A percentile compares a stretch with the other conserved stretches of the same genome.
Conservation (phyloP, 2,113 vertebrate species). For the Ptyas mucosa region DNA sequence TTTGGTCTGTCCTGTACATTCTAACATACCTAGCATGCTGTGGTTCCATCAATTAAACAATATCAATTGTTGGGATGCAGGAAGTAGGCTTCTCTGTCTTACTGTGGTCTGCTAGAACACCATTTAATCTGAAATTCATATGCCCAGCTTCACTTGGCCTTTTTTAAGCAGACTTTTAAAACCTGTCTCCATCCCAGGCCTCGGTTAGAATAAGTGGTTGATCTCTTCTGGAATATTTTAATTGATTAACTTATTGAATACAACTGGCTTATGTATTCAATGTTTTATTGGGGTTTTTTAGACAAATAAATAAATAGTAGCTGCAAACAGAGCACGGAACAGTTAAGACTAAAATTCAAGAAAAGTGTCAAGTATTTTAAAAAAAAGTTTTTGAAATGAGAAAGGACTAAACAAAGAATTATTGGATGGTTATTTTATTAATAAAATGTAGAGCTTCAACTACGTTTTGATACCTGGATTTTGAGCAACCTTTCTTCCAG, state of each 20-base stretch:
- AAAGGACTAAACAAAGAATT: neutral
- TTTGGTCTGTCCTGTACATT: neutral
- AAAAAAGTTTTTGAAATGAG: neutral
- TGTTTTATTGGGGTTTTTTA: no score
- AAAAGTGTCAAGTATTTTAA: neutral
- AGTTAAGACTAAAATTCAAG: neutral
- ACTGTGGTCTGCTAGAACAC: neutral
- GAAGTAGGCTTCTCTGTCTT: neutral
- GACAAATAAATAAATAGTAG: neutral
- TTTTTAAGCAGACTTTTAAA: neutral
- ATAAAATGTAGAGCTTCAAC: neutral
- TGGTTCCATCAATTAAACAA: neutral
- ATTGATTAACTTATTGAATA: neutral
- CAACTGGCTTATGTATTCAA: neutral
- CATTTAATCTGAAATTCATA: neutral
- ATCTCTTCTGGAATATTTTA: neutral
- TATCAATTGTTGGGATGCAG: neutral
- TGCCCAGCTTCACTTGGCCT: neutral
- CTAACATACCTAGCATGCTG: neutral
- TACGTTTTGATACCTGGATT: slow-evolving; percentile 65
- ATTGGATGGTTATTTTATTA: neutral
- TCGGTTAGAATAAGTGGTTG: neutral
- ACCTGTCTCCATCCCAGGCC: neutral
- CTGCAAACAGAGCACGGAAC: neutral
- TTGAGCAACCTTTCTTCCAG: slow-evolving; percentile 58